Base-by-base conservation (phyloP, 2,113 vertebrate genomes). In the Macroglossus sobrinus region DNA sequence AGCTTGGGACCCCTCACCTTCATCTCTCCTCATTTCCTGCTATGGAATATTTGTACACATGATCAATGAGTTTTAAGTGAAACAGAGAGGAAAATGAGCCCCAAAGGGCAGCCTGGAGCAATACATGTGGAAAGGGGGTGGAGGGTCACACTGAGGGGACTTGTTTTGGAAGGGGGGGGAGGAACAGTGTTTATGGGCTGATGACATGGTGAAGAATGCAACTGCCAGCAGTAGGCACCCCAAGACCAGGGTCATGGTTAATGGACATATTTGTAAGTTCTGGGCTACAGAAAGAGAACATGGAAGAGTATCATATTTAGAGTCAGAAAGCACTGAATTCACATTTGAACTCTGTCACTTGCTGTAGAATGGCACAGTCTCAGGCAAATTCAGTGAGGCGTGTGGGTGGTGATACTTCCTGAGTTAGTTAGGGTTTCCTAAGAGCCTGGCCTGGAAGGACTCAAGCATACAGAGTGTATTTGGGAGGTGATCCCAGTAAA, bases 71-170 rank as follows among this genome's bases (percentile, higher is more conserved):
- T 22, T 24, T 91, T 24, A 79, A 43, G 14, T n/a, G 59, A 90
- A 78, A 69, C 26, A 30, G 64, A 85, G 13, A 81, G 28, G 55
- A 79, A 88, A 74, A 86, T 16, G 26, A 89, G 12, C 19, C 15
- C 74, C 28, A n/a, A 89, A 68, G 30, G 50, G 5, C 55, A 88
- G 40, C 28, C 19, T 35, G 26, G 26, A 8, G 28, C 50, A 24
- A 7, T 0, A 0, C 3, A 0, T 88, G 18, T 26, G n/a, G 40
- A 81, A 87, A 35, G 11, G 53, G 8, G 3, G 0, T 28, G 1
- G 9, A 45, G 64, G 69, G 9, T 47, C 45, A 3, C 4, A 21
- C 38, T 21, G 0, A 5, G 28, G 69, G 69, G 14, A 5, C 26
- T 40, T 30, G 59, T 75, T 35, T 45, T 15, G 15, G 57, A 68